Base-by-base conservation (phyloP, 2,113 vertebrate species). In the Dicentrarchus labrax region DNA sequence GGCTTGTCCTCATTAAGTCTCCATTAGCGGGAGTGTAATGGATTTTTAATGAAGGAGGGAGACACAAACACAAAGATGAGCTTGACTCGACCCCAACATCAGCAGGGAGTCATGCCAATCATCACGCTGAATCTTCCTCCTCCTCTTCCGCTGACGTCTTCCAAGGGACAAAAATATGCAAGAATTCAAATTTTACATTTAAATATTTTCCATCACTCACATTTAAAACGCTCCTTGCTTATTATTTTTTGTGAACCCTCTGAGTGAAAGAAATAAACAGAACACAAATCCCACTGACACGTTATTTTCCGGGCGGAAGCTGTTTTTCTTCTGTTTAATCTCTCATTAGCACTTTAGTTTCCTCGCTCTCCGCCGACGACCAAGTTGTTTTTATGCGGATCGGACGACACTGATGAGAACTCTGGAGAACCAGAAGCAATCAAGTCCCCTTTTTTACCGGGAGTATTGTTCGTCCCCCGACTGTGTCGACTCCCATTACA, bases 1-100 rank as follows among this genome's bases (percentile, higher is more conserved):
- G 82, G 72, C 82, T 86, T 30, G 80, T 89, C 86, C 89, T 92
- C 92, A 90, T 93, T 91, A 93, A 88, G 82, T 67, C 88, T 82
- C 87, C 88, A 92, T 92, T 93, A 92, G 82, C 24, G 0, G 38
- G 36, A 69, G 54, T 76, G 83, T 92, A 93, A 93, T 93, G 88
- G 88, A 73, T 78, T 92, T 92, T 92, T 93, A 91, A 93, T 91
- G 91, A 89, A 85, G 86, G 79, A 66, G 73, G 68, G 77, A 87
- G 82, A 86, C 76, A 61, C 76, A 78, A 88, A 86, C 83, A 84
- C 66, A 77, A 74, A 84, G 80, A 83, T 4, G 76, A 87, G 84
- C 84, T 75, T 13, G 24, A 53, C 76, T 77, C 86, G 72, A 89
- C 88, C 89, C 76, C 45, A n/a, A 72, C 75, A 73, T 78, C 80